Conservation (phyloP, 2,888 invertebrate genomes). For the Folsomia manolachei region DNA sequence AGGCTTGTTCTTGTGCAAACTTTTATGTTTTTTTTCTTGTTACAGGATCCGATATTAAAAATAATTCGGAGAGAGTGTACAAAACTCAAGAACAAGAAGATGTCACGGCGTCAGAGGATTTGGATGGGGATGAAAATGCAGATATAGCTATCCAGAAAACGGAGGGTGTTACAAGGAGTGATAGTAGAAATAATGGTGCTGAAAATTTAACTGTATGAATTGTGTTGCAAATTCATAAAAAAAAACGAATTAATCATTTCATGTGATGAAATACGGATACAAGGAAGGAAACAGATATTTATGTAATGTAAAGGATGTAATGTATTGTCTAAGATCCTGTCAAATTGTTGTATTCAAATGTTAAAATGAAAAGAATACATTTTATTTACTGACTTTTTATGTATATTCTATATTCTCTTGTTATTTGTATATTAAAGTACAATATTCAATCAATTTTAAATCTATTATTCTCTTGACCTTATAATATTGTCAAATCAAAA, state of each 20-base stretch:
- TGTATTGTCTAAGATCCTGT: too few species aligned
- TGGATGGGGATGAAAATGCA: too few species aligned
- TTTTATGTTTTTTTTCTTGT: neutral
- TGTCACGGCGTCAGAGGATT: too few species aligned
- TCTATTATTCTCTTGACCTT: too few species aligned
- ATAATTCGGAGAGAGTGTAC: too few species aligned
- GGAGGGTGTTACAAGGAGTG: neutral
- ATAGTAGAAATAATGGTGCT: neutral
- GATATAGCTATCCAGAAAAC: neutral
- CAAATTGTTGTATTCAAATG: neutral
- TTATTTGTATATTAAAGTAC: too few species aligned
- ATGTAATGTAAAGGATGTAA: neutral
- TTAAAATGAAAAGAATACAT: neutral
- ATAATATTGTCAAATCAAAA: too few species aligned
- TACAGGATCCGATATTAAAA: neutral
- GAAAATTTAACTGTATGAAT: neutral
- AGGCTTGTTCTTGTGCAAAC: neutral
- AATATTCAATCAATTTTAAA: too few species aligned
- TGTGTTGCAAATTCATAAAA: neutral
- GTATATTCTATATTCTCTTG: too few species aligned
- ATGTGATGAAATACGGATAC: neutral
- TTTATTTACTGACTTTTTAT: too few species aligned
- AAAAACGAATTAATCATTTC: neutral
- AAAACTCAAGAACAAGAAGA: too few species aligned
- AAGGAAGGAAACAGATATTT: neutral